phyloP scores from a whole-genome alignment of 2,113 vertebrate species.

The Lates calcarifer region DNA sequence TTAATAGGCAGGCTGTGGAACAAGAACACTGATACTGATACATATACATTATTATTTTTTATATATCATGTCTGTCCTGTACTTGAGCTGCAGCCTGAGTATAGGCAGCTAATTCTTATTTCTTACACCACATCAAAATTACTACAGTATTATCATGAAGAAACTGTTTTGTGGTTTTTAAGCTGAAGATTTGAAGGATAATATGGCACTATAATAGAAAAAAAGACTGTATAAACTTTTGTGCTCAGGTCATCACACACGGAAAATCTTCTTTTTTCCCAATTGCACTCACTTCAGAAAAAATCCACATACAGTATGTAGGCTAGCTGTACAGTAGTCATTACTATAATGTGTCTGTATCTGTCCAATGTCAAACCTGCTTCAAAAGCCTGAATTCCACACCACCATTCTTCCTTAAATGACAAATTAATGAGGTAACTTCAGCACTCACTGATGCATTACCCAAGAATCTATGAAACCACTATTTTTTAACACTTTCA shows the following conservation, averaged over 20 bases:
- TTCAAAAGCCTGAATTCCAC: not conserved
- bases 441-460: not conserved
- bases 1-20: not conserved
- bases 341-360: not conserved
- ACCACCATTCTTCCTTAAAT: not conserved
- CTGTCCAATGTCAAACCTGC: not conserved
- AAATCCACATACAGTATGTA: not conserved
- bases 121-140: not conserved
- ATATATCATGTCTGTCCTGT: not conserved
- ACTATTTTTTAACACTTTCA: not conserved
- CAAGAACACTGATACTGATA: constrained; percentile 3
- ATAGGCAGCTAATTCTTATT: not conserved
- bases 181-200: not conserved
- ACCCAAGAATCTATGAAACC: not conserved
- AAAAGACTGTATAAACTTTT: not conserved
- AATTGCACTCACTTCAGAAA: not conserved
- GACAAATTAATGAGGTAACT: not conserved
- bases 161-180: not conserved
- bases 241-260: not conserved
- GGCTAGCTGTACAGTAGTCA: not conserved
- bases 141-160: not conserved
- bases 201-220: not conserved
- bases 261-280: not conserved
- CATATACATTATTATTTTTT: not conserved
- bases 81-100: not conserved